phyloP scores from a whole-genome alignment of 1,140 invertebrate genomes.

The Acromyrmex heyeri region DNA sequence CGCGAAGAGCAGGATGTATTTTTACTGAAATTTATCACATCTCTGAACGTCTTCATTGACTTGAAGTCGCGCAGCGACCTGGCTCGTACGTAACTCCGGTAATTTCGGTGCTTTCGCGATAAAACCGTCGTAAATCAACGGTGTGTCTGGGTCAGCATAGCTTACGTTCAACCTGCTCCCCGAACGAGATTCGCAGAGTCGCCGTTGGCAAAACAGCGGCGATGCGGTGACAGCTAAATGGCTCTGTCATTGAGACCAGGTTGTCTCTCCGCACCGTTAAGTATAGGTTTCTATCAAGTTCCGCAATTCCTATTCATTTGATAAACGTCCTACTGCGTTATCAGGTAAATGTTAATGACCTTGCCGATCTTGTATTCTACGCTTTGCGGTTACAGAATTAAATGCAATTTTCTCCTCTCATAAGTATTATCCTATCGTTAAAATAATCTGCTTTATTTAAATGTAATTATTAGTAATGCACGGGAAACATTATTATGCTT shows the following conservation, averaged over 20 bases:
- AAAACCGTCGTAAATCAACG: constrained; percentile 65
- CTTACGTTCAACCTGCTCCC: constrained; percentile 54
- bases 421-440: not conserved
- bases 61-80: constrained; percentile 26
- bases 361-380: not conserved
- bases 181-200: constrained; percentile 56
- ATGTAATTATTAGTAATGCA: not conserved
- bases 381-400: not conserved
- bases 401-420: constrained; percentile 9
- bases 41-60: constrained; percentile 55
- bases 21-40: constrained; percentile 28
- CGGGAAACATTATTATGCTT: not conserved
- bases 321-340: constrained; percentile 9
- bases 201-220: constrained; percentile 28
- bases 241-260: constrained; percentile 60
- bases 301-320: constrained; percentile 36
- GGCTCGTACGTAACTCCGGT: constrained; percentile 50
- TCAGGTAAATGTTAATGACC: constrained; percentile 29
- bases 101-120: constrained; percentile 67
- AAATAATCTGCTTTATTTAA: constrained; percentile 13
- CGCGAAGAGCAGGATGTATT: not conserved
- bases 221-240: constrained; percentile 50
- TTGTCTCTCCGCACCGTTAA: constrained; percentile 15
- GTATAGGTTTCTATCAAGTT: constrained; percentile 46
- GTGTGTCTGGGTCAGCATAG: constrained; percentile 23